phyloP scores from a whole-genome alignment of 2,888 invertebrate genomes.

The Rhagonycha lutea region DNA sequence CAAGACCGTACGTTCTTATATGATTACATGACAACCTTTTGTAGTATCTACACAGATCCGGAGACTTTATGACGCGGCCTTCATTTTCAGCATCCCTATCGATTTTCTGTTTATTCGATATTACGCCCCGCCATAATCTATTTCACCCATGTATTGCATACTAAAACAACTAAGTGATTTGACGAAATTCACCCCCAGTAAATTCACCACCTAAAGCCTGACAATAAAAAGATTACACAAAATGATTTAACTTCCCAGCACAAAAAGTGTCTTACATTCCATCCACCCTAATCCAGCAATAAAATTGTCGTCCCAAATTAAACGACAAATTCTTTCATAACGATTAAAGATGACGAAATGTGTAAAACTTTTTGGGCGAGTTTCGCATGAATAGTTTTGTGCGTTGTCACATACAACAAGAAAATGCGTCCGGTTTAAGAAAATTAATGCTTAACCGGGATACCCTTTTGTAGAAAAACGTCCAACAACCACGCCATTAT shows the following conservation, averaged over 20 bases:
- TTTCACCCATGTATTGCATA: constrained; percentile 1
- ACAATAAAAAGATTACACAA: neutral
- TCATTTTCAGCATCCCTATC: constrained; percentile 17
- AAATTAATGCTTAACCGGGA: neutral
- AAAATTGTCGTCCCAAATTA: neutral
- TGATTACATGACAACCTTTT: constrained; percentile 11
- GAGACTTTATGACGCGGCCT: constrained; percentile 20
- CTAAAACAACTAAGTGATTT: constrained; percentile 1
- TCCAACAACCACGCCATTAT: constrained; percentile 1
- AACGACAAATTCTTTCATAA: neutral
- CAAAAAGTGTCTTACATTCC: neutral
- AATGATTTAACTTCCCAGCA: neutral
- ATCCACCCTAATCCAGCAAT: neutral
- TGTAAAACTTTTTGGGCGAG: neutral
- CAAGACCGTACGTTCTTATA: neutral
- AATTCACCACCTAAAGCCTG: neutral
- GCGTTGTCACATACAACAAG: neutral
- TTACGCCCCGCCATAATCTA: constrained; percentile 13
- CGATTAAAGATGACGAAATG: neutral
- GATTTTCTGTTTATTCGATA: constrained; percentile 20
- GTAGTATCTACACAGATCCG: constrained; percentile 7
- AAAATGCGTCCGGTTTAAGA: neutral
- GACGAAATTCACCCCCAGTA: neutral
- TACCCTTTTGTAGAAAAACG: neutral
- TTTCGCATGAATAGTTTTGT: neutral